Evolutionary conservation across 2,113 vertebrate genomes (phyloP).

Genomic region (Prionailurus bengalensis): DNA sequence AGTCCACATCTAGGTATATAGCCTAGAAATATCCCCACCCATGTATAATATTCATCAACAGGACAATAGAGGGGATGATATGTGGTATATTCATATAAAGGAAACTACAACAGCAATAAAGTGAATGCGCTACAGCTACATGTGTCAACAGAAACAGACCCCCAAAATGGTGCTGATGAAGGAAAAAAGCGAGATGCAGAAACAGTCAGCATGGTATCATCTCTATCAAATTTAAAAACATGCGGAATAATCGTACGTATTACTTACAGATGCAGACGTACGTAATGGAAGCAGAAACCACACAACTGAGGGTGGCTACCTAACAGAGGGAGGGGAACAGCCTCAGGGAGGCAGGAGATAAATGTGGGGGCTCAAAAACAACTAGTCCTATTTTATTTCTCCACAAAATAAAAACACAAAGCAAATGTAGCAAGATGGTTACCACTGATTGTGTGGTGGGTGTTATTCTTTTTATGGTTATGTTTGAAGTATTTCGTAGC

Average conservation of each 20-base stretch:
- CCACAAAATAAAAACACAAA: neutral
- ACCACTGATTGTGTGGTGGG: neutral
- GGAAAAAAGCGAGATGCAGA: neutral
- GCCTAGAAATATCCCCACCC: neutral
- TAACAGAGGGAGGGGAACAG: neutral
- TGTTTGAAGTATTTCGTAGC: neutral
- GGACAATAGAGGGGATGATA: neutral
- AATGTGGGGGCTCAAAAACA: neutral
- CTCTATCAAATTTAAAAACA: neutral
- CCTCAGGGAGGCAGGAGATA: neutral
- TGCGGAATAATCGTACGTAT: neutral
- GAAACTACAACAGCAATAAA: neutral
- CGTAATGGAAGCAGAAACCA: neutral
- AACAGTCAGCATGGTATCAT: neutral
- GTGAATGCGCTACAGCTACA: neutral
- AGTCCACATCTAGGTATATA: neutral
- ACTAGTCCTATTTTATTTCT: neutral
- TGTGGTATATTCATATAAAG: neutral
- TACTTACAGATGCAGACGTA: neutral
- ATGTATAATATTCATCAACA: neutral
- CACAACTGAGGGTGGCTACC: neutral
- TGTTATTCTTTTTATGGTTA: neutral
- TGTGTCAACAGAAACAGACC: neutral
- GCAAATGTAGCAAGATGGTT: neutral
- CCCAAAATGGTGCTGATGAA: neutral